Base-by-base conservation (phyloP, 1,140 invertebrate species). In the Epicauta chinensis region DNA sequence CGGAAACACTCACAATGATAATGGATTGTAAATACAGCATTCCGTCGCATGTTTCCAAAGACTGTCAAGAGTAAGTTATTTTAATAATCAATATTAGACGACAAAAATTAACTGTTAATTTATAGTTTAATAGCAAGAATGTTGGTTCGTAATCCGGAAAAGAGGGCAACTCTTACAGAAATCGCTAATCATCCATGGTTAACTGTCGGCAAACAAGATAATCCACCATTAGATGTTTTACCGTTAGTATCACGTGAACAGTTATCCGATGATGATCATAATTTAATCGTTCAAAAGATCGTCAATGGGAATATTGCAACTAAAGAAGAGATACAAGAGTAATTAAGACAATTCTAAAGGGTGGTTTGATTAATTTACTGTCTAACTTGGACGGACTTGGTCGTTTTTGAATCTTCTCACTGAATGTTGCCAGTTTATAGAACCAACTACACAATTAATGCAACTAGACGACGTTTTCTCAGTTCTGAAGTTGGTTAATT, bases 11-110 rank as follows among this genome's bases (percentile, higher is more conserved):
- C 11, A 98, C 94, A 1, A 98, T 97, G 92, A 99, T 99, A 55
- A 96, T 99, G 90, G 97, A 99, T 70, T 98, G 95, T 77, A 97
- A 97, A 80, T 99, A 98, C 70, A 86, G 86, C 40, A 86, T 98
- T 62, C 94, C 96, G 46, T 68, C 79, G 16, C 86, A 95, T 71
- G 83, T 99, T 16, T 93, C 92, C n/a, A 74, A 79, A 14, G 80
- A 81, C 49, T 98, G 95, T 71, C 84, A 84, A 75, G 82, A 81
- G 87, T 91, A 71, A 68, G 64, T 64, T 15, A 34, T 32, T 23
- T 17, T 39, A 48, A 39, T 13, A 14, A 40, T 36, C 0, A 7
- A 34, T 41, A 16, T 31, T 39, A 43, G 44, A n/a, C n/a, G n/a
- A n/a, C n/a, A n/a, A 17, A 7, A 53, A 45, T 38, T 44, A 38